phyloP scores from a whole-genome alignment of 2,113 vertebrate genomes.

The Chrysemys picta region DNA sequence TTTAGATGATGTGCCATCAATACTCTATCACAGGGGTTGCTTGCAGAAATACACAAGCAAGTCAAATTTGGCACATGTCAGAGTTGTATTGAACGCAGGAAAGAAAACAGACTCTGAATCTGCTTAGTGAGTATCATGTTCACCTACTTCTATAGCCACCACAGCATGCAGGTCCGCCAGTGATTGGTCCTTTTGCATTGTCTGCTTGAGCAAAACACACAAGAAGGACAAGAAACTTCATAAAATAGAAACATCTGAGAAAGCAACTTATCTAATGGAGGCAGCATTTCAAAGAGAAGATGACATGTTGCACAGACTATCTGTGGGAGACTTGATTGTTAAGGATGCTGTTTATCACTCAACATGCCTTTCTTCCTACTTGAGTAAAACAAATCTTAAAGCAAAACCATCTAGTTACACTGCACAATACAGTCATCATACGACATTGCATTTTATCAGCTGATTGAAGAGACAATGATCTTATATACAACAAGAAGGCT shows the following conservation, averaged over 20 bases:
- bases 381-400: not conserved
- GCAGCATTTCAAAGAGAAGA: not conserved
- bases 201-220: not conserved
- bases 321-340: not conserved
- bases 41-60: not conserved
- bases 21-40: not conserved
- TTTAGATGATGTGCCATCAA: not conserved
- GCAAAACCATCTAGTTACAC: not conserved
- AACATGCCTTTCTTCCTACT: not conserved
- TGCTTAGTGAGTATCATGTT: not conserved
- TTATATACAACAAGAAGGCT: not conserved
- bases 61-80: not conserved
- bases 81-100: not conserved
- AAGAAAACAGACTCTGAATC: not conserved
- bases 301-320: not conserved
- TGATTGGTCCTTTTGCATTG: not conserved
- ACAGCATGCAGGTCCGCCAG: not conserved
- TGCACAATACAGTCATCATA: not conserved
- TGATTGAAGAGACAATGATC: not conserved
- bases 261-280: not conserved
- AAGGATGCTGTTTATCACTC: not conserved
- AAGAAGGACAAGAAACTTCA: not conserved
- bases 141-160: not conserved
- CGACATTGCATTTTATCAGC: not conserved
- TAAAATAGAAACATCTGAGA: not conserved